Evolutionary conservation across 2,113 vertebrate genomes (phyloP).

Genomic region (Aspidoscelis tigris): DNA sequence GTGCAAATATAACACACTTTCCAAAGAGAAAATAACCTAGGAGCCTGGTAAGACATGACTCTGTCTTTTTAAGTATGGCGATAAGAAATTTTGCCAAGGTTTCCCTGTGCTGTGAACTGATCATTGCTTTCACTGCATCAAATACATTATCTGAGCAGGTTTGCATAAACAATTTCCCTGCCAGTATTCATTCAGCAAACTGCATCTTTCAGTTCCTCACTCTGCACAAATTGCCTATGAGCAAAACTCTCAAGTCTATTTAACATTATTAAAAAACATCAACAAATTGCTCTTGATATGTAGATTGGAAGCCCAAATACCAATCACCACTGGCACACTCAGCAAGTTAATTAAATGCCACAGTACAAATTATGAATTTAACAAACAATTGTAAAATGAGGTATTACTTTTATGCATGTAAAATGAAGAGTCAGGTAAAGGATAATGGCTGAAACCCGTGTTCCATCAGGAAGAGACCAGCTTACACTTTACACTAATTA

Average conservation of each 20-base stretch:
- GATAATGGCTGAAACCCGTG: not conserved
- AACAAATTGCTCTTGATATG: constrained; percentile 29
- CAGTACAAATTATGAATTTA: constrained; percentile 23
- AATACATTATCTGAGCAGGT: constrained; percentile 24
- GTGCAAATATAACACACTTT: not conserved
- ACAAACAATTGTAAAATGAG: constrained; percentile 28
- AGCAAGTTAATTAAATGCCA: constrained; percentile 22
- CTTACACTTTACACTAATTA: too few species aligned
- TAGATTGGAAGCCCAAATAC: constrained; percentile 23
- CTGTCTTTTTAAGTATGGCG: constrained; percentile 9
- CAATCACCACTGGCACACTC: constrained; percentile 5
- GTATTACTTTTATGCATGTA: constrained; percentile 37
- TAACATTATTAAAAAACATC: constrained; percentile 46
- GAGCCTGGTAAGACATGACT: constrained; percentile 10
- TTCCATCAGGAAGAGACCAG: constrained; percentile 19
- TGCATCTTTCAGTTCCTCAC: constrained; percentile 27
- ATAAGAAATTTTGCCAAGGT: constrained; percentile 15
- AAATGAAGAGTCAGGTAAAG: constrained; percentile 51
- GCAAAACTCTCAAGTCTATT: constrained; percentile 30
- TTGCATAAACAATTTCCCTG: constrained; percentile 36
- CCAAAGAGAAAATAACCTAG: not conserved
- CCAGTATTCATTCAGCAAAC: constrained; percentile 25
- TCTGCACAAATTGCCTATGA: constrained; percentile 30
- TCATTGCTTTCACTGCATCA: not conserved
- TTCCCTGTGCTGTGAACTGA: not conserved